phyloP scores from a whole-genome alignment of 2,888 invertebrate genomes.

The Doris montereyensis region DNA sequence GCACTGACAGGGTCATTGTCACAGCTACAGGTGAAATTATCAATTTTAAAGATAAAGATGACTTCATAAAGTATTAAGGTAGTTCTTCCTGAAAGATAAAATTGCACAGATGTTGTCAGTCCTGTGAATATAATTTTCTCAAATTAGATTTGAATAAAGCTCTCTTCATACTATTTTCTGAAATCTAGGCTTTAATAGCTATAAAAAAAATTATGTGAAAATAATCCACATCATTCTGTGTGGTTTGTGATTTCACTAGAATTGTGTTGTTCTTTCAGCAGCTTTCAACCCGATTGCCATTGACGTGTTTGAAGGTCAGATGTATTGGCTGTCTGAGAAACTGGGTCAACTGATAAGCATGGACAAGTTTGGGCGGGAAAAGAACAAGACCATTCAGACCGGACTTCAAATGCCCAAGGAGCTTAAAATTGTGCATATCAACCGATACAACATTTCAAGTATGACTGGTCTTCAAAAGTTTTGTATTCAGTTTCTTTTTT shows the following conservation, averaged over 20 bases:
- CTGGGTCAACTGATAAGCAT: slow-evolving; percentile 89
- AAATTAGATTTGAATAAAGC: too few species aligned
- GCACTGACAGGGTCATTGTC: slow-evolving; percentile 63
- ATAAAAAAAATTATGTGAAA: too few species aligned
- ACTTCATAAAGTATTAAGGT: neutral
- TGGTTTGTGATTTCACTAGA: too few species aligned
- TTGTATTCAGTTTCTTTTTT: neutral
- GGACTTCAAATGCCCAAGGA: slow-evolving; percentile 90
- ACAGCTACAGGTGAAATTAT: slow-evolving; percentile 45
- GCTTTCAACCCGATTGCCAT: slow-evolving; percentile 84
- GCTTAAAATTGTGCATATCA: slow-evolving; percentile 85
- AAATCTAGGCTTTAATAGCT: too few species aligned
- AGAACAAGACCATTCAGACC: slow-evolving; percentile 86
- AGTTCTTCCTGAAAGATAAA: neutral
- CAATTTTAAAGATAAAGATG: neutral
- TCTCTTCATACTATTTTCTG: too few species aligned
- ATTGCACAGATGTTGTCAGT: too few species aligned
- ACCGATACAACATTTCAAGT: slow-evolving; percentile 85
- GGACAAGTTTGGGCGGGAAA: slow-evolving; percentile 97
- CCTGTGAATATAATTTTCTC: too few species aligned
- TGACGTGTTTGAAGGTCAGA: slow-evolving; percentile 92
- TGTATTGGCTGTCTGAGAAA: slow-evolving; percentile 94
- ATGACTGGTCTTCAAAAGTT: slow-evolving; percentile 41
- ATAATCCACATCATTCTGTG: too few species aligned
- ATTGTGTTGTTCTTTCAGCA: slow-evolving; percentile 75